phyloP scores from a whole-genome alignment of 1,140 invertebrate genomes.

The Nylanderia fulva region DNA sequence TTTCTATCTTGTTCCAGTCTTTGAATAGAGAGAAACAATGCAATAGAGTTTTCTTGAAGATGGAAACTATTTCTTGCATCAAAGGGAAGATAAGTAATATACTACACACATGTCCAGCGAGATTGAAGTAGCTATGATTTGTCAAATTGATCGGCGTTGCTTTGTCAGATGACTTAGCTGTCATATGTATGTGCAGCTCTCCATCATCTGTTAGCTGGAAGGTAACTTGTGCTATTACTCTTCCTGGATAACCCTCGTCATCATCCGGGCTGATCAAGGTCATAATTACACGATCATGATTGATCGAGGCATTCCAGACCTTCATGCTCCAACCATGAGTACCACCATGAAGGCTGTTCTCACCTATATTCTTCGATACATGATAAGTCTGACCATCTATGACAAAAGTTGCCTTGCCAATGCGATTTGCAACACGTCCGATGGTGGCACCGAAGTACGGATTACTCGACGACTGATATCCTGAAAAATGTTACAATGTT shows the following conservation, averaged over 20 bases:
- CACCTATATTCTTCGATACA: constrained; percentile 91
- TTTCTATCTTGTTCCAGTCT: not conserved
- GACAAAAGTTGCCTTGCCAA: constrained; percentile 89
- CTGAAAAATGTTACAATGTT: constrained; percentile 75
- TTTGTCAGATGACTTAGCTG: constrained; percentile 89
- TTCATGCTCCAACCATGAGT: constrained; percentile 95
- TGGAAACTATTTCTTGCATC: not conserved
- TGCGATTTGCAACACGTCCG: constrained; percentile 95
- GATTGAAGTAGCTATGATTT: constrained; percentile 98
- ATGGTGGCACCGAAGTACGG: constrained; percentile 95
- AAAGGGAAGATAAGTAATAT: not conserved
- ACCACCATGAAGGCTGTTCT: constrained; percentile 95
- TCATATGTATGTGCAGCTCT: constrained; percentile 90
- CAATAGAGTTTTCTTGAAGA: not conserved
- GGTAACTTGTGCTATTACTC: constrained; percentile 88
- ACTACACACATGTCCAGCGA: constrained; percentile 91
- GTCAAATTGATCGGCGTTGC: constrained; percentile 95
- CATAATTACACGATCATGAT: constrained; percentile 83
- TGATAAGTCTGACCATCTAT: constrained; percentile 90
- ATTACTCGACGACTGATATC: constrained; percentile 88
- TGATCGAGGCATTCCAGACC: constrained; percentile 85
- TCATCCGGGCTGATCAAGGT: constrained; percentile 91
- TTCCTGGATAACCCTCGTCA: constrained; percentile 96
- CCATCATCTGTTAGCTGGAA: constrained; percentile 92
- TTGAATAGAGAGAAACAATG: not conserved